phyloP scores from a whole-genome alignment of 1,140 invertebrate genomes.

The Babylonia areolata region DNA sequence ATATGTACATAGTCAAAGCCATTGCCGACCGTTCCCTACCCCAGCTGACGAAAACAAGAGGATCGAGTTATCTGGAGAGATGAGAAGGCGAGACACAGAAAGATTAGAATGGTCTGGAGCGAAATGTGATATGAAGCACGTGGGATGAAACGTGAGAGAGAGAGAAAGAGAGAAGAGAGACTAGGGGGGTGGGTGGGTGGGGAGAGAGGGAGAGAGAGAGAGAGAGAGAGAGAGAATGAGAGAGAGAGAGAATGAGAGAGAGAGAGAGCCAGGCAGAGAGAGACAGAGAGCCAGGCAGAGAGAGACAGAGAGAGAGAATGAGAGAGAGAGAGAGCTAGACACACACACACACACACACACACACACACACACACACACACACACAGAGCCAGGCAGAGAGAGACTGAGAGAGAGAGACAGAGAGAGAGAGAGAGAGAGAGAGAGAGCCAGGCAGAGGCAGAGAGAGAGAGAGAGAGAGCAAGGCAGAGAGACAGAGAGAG shows the following conservation, averaged over 20 bases:
- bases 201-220: slow-evolving; percentile 23
- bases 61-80: no score
- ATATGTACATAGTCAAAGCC: no score
- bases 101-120: background rate
- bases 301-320: no score
- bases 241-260: slow-evolving; percentile 7
- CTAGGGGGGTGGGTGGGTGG: background rate
- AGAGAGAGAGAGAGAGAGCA: no score
- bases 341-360: background rate
- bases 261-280: slow-evolving; percentile 23
- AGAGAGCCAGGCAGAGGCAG: slow-evolving; percentile 14
- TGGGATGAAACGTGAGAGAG: background rate
- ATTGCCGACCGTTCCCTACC: no score
- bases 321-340: no score
- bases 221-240: slow-evolving; percentile 30
- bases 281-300: slow-evolving; percentile 12
- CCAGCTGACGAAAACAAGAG: no score
- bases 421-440: background rate
- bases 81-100: slow-evolving; percentile 13
- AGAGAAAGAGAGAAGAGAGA: slow-evolving; percentile 30
- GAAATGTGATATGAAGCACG: background rate
- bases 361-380: background rate
- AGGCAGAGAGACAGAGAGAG: no score
- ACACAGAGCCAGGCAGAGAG: background rate
- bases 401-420: background rate